Base-by-base conservation (phyloP, 1,140 invertebrate species). In the Trichonephila clavata region DNA sequence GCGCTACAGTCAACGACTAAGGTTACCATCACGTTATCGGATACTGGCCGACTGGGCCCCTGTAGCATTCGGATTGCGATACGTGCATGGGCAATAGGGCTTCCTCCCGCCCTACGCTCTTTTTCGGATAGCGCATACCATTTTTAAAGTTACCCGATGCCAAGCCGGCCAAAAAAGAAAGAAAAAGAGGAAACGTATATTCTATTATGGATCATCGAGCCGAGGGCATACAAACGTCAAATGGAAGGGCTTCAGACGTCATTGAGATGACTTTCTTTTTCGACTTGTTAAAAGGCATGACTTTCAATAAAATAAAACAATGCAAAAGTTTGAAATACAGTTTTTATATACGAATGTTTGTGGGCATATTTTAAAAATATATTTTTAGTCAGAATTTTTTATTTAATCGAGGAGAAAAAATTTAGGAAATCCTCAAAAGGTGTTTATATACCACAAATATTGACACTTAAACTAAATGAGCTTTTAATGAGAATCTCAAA, bases 1-100 rank as follows among this genome's bases (percentile, higher is more conserved):
- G 91, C 91, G 91, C 91, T 93, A 88, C 92, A 93, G 92, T 93
- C 92, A 93, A 61, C 86, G 86, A 80, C 92, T 93, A 87, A 61
- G 21, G 92, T 93, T 93, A 87, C 92, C 92, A 43, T 18, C 24
- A 39, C 43, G 65, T 80, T 59, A 93, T 88, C 57, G 65, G 86
- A 93, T 93, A 93, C 32, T 20, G 24, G 71, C 61, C 32, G 20
- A 83, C 8, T 24, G n/a, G 63, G n/a, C 24, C 50, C 88, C 88
- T n/a, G 43, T 43, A 63, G 27, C 27, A 50, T 20, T 81, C 24
- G 43, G 50, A 39, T 81, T 68, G 61, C 50, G 21, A 84, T 84
- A 57, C 81, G 20, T 84, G 39, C 50, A 84, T 84, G 43, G 81
- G 20, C 50, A 57, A 84, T 57, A 50, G 39, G 81, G 81, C 81